A percentile compares a stretch with the other conserved stretches of the same genome.
phyloP scores from a whole-genome alignment of 2,113 vertebrate genomes.

The Oryzias celebensis region DNA sequence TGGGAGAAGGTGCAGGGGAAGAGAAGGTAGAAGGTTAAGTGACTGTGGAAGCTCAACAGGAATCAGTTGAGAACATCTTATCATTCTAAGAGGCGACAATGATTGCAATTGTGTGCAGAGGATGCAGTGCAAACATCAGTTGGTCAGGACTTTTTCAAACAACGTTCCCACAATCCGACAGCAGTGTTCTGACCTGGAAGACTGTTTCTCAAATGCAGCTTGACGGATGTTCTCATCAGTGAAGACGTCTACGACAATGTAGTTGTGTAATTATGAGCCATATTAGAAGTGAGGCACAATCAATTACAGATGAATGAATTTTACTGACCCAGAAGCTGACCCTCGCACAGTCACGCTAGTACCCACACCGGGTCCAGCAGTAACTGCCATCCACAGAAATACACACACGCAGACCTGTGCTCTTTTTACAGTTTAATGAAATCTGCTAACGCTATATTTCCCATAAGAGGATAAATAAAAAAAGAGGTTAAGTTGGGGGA shows the following conservation, averaged over 20 bases:
- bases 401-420: constrained; percentile 15
- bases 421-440: constrained; percentile 24
- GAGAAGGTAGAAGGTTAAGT: constrained; percentile 34
- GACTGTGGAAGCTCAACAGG: constrained; percentile 28
- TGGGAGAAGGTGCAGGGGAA: constrained; percentile 15
- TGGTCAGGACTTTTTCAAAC: background rate
- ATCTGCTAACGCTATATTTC: background rate
- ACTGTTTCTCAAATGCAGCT: constrained; percentile 19
- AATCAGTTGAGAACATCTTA: constrained; percentile 16
- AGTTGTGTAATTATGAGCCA: constrained; percentile 53
- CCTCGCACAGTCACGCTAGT: constrained; percentile 57
- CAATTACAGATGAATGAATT: constrained; percentile 64
- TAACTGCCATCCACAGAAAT: constrained; percentile 3
- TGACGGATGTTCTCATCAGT: constrained; percentile 33
- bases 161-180: background rate
- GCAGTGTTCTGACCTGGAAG: constrained; percentile 4
- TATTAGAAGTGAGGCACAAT: constrained; percentile 56
- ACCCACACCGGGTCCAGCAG: constrained; percentile 6
- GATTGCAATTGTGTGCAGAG: constrained; percentile 9
- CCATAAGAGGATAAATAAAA: constrained; percentile 19
- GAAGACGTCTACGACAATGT: constrained; percentile 30
- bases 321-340: constrained; percentile 63
- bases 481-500: constrained; percentile 18
- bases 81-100: background rate
- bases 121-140: background rate